Conservation (phyloP, 1,140 invertebrate genomes). For the Lepidurus packardi region DNA sequence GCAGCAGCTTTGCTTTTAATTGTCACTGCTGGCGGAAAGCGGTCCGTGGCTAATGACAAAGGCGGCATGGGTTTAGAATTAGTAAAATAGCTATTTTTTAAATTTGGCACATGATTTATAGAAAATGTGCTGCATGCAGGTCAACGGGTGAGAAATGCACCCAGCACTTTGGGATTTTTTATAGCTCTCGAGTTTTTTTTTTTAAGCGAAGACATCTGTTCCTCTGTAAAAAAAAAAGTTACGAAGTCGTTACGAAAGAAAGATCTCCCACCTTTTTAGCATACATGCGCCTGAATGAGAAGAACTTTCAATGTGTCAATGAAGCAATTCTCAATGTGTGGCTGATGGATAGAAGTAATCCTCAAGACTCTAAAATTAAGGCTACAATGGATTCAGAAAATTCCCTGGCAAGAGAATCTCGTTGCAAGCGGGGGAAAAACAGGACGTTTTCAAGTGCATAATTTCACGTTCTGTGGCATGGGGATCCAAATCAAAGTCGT, state of each 20-base stretch:
- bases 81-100: neutral
- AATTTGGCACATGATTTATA: slow-evolving; percentile 8
- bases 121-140: slow-evolving; percentile 4
- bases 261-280: neutral
- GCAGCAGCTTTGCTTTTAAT: neutral
- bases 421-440: neutral
- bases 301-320: too few relatives aligned
- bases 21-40: neutral
- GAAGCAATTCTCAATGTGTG: neutral
- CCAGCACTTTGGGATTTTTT: neutral
- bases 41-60: slow-evolving; percentile 12
- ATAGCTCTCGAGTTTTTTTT: neutral
- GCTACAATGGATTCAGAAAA: neutral
- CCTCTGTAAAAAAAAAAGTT: neutral
- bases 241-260: neutral
- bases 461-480: neutral
- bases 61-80: neutral
- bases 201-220: neutral
- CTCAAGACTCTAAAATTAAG: neutral
- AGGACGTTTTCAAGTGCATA: neutral
- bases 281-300: neutral
- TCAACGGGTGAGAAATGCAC: slow-evolving; percentile 9
- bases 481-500: neutral
- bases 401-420: neutral
- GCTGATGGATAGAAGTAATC: neutral